Base-by-base conservation (phyloP, 1,140 invertebrate species). In the Tetragonula clypearis region DNA sequence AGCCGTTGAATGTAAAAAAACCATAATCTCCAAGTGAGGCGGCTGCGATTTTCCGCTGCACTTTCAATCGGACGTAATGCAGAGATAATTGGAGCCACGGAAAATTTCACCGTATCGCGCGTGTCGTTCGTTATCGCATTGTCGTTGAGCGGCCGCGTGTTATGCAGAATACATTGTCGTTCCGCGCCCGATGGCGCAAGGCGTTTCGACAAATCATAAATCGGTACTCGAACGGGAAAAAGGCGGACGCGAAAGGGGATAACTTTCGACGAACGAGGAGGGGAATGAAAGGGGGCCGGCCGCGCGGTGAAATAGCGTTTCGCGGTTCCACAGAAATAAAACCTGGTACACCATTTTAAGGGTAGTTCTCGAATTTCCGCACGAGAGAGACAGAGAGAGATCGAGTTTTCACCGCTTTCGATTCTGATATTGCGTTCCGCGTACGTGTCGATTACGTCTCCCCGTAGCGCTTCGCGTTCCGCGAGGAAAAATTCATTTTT, bases 201-300 rank as follows among this genome's bases (percentile, higher is more conserved):
- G 68, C 26, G 73, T n/a, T 82, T 82, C 72, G 58, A 83, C 73
- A 66, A 83, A 83, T 83, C 81, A 83, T 83, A 83, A 83, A 83
- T 83, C 73, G 81, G 77, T 77, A 77, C 60, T 55, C 26, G 80
- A 56, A 76, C 72, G 23, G 72, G 72, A 66, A 66, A 82, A 76
- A 75, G 80, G 80, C 72, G 80, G 72, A 82, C 80, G 55, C 15
- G 35, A 8, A 49, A 49, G 21, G 21, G 53, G 75, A 82, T 75
- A 65, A 75, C 49, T 75, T 65, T 60, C 26, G 53, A 30, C n/a
- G 30, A 26, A n/a, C 56, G 23, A 19, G 30, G 8, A 21, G 19
- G 21, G 6, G 19, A 1, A 9, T 2, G 9, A n/a, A n/a, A 8
- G 11, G 17, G 35, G 49, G 14, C 11, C 30, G 76, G 55, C 1